Percentiles rank a stretch among this genome's conserved stretches.
Conservation (phyloP, 1,140 invertebrate species). For the Drosophila equinoxialis region DNA sequence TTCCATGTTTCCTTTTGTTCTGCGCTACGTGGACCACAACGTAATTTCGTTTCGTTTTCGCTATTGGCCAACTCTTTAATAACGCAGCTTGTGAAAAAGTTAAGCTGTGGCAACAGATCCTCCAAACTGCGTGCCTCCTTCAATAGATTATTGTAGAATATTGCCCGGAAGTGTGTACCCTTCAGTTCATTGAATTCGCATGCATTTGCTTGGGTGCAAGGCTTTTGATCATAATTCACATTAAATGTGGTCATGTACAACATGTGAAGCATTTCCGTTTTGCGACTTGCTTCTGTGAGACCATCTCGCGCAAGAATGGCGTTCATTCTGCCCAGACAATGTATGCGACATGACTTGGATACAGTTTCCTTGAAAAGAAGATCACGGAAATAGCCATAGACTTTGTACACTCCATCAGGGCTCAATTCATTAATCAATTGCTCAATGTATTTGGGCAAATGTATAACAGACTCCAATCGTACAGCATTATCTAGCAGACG, state of each 20-base stretch:
- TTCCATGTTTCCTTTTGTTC: conserved; percentile 35
- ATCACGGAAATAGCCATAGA: conserved; percentile 40
- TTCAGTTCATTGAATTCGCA: conserved; percentile 44
- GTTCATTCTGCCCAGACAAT: conserved; percentile 51
- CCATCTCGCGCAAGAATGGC: conserved; percentile 27
- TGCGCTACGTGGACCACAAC: background rate
- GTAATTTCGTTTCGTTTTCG: background rate
- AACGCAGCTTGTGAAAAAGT: conserved; percentile 25
- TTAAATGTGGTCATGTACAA: conserved; percentile 35
- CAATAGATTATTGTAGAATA: conserved; percentile 34
- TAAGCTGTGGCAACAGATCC: conserved; percentile 14
- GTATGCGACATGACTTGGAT: conserved; percentile 14
- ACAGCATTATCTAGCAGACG: conserved; percentile 26
- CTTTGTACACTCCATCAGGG: background rate
- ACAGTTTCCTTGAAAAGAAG: background rate
- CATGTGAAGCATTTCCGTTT: conserved; percentile 19
- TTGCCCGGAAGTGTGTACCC: conserved; percentile 45
- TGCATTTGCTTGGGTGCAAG: conserved; percentile 20
- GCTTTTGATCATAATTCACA: conserved; percentile 15
- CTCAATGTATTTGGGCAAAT: conserved; percentile 7
- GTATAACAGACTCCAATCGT: conserved; percentile 30
- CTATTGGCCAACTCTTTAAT: conserved; percentile 3
- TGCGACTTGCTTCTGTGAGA: conserved; percentile 18
- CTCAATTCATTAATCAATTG: conserved; percentile 26
- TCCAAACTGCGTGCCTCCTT: no score